Base-by-base conservation (phyloP, 2,888 invertebrate species). In the Portevinia maculata region DNA sequence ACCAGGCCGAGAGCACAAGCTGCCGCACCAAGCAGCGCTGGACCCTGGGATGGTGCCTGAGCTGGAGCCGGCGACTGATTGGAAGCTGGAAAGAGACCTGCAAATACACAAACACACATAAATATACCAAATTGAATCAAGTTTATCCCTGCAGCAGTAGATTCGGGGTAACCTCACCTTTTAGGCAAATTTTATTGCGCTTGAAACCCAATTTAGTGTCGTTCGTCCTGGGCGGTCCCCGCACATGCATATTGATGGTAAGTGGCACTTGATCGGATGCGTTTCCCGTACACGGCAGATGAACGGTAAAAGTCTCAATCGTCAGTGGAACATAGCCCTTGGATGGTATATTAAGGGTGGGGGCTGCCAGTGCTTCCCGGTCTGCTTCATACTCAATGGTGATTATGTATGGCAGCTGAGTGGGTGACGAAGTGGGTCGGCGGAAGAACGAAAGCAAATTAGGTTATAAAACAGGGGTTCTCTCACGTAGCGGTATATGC, bases 171-270 rank as follows among this genome's bases (percentile, higher is more conserved):
- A 30, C 41, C 87, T 86, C 85, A 95, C 95, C 95, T 93, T 95
- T 94, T 84, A 95, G 92, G 89, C 97, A 97, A 87, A 97, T 96
- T 92, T 97, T 97, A 90, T 96, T 96, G 85, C 97, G 92, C 88
- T 94, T 94, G 91, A 97, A 95, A 86, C 94, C 93, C 73, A 97
- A 92, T 85, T 92, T 91, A 8, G 95, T 94, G 87, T 94, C 94
- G 88, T 95, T 94, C 90, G 95, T 93, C n/a, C 93, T 92, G 79
- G 94, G 93, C 9, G 94, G 93, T 0, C 94, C 93, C 44, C 95
- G 95, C 86, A 97, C 95, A 89, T 96, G 95, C 86, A 97, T 92
- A 89, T 96, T 95, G 88, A 97, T 93, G 83, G 94, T 93, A 84
- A 97, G 94, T 81, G 95, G 93, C 85, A 97, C 95, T 91, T 97